phyloP scores from a whole-genome alignment of 2,113 vertebrate species.

The Nettapus auritus region DNA sequence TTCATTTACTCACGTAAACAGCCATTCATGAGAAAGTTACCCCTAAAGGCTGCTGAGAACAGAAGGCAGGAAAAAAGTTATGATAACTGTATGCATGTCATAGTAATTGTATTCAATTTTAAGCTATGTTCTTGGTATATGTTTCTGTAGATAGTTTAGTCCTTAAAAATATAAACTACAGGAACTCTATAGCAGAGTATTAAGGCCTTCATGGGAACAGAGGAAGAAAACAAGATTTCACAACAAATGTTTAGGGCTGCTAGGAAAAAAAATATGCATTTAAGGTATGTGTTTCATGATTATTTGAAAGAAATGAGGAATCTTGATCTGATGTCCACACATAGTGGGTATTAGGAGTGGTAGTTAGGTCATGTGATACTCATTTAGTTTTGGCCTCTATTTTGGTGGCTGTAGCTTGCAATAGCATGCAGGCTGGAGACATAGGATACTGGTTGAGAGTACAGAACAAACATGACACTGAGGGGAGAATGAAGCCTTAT shows the following conservation, averaged over 20 bases:
- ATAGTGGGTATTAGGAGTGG: background rate
- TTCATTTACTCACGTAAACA: background rate
- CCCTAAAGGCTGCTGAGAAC: background rate
- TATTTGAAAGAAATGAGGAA: background rate
- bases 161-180: background rate
- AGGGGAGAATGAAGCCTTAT: background rate
- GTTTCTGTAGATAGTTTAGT: background rate
- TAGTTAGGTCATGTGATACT: background rate
- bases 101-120: background rate
- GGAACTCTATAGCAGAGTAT: background rate
- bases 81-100: background rate
- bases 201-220: background rate
- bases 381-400: background rate
- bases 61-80: background rate
- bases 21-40: background rate
- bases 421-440: background rate
- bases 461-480: background rate
- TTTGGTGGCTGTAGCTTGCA: background rate
- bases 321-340: background rate
- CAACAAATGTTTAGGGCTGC: background rate
- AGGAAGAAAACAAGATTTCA: background rate
- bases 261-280: background rate
- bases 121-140: background rate
- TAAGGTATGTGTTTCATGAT: background rate
- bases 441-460: background rate